phyloP scores from a whole-genome alignment of 2,888 invertebrate species.

The Drosophila longiperda region DNA sequence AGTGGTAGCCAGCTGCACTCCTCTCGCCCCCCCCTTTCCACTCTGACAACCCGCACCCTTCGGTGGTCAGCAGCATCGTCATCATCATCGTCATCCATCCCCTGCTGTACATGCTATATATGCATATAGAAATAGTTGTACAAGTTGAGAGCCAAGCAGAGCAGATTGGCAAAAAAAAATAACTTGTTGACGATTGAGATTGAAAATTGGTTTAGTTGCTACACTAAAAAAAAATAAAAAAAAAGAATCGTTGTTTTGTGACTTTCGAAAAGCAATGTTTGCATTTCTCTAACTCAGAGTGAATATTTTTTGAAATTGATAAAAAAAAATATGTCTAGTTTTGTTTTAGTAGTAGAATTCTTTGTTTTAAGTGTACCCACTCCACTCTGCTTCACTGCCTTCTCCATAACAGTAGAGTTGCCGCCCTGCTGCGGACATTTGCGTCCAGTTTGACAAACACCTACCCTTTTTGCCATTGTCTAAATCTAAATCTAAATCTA shows the following conservation, averaged over 20 bases:
- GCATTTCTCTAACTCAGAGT: background rate
- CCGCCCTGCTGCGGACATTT: conserved; percentile 52
- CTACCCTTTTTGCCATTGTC: background rate
- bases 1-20: conserved; percentile 37
- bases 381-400: background rate
- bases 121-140: conserved; percentile 73
- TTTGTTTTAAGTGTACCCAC: conserved; percentile 9
- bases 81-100: conserved; percentile 1
- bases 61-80: conserved; percentile 6
- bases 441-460: conserved; percentile 42
- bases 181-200: conserved; percentile 81
- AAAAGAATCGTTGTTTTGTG: background rate
- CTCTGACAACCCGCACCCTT: background rate
- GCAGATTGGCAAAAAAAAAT: conserved; percentile 51
- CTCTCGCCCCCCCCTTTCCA: background rate
- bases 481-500: conserved; percentile 36
- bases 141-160: conserved; percentile 54
- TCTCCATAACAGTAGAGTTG: conserved; percentile 3
- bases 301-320: background rate
- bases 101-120: background rate
- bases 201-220: conserved; percentile 73
- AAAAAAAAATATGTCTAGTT: too few relatives aligned
- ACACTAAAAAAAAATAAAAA: background rate
- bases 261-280: background rate
- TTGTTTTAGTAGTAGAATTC: too few relatives aligned